Conservation (phyloP, 2,797 vertebrate species). For the Pangasius djambal region DNA sequence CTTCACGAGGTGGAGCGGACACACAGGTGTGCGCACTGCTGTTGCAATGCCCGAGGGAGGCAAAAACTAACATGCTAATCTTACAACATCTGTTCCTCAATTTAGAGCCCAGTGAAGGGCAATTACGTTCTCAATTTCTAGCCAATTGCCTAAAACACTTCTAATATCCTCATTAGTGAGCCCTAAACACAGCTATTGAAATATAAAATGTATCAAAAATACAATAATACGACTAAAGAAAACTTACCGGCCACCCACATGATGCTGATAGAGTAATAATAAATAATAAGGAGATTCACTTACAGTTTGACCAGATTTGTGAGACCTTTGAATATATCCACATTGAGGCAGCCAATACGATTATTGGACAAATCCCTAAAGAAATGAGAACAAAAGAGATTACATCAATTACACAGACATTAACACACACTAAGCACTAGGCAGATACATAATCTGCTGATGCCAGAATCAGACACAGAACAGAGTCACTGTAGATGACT, state of each 20-base stretch:
- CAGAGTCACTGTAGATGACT: neutral
- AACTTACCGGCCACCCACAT: neutral
- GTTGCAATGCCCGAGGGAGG: slow-evolving; percentile 39
- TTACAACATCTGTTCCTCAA: slow-evolving; percentile 52
- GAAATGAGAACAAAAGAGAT: neutral
- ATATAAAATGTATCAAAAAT: neutral
- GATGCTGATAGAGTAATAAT: neutral
- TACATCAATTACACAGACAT: neutral
- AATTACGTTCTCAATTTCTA: slow-evolving; percentile 40
- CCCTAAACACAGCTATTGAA: neutral
- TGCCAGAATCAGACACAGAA: neutral
- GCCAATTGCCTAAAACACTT: slow-evolving; percentile 40
- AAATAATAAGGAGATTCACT: slow-evolving; percentile 68
- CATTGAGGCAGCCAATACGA: slow-evolving; percentile 92
- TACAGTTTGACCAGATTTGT: slow-evolving; percentile 87
- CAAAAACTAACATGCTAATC: slow-evolving; percentile 45
- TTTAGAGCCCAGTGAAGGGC: slow-evolving; percentile 49
- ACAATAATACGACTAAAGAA: slow-evolving; percentile 4
- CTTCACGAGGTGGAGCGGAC: slow-evolving; percentile 37
- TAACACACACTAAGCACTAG: neutral
- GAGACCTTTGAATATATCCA: slow-evolving; percentile 92
- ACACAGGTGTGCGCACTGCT: slow-evolving; percentile 48
- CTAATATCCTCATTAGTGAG: slow-evolving; percentile 26
- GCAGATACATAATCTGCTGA: neutral
- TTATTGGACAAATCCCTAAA: slow-evolving; percentile 95